Evolutionary conservation across 2,113 vertebrate genomes (phyloP).

Genomic region (Cheilinus undulatus): DNA sequence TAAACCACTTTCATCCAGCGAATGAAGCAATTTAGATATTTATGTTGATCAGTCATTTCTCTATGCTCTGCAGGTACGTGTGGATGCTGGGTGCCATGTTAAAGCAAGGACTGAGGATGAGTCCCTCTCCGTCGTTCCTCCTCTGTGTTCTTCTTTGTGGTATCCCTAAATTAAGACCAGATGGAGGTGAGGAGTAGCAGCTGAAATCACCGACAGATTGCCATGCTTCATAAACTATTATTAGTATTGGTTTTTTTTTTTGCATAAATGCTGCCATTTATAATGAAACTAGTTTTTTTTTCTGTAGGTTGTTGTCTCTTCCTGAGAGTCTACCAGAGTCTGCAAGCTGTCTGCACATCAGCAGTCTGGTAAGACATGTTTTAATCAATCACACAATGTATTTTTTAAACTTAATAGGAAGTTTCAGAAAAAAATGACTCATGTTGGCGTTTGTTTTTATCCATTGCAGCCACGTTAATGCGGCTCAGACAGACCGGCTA

Average conservation of each 20-base stretch:
- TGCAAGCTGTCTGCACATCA: constrained; percentile 91
- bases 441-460: constrained; percentile 36
- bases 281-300: constrained; percentile 25
- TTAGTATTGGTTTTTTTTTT: too few relatives aligned
- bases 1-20: neutral
- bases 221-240: too few relatives aligned
- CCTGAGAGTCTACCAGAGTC: constrained; percentile 92
- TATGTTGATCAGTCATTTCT: neutral
- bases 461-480: constrained; percentile 81
- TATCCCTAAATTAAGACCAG: constrained; percentile 84
- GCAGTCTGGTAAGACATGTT: constrained; percentile 90
- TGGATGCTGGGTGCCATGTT: constrained; percentile 89
- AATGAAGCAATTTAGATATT: neutral
- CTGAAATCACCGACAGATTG: too few relatives aligned
- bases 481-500: constrained; percentile 85
- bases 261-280: too few relatives aligned
- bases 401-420: neutral
- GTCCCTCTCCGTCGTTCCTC: constrained; percentile 86
- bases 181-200: constrained; percentile 81
- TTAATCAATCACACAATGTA: neutral
- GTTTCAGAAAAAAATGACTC: neutral
- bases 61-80: constrained; percentile 84
- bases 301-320: constrained; percentile 88
- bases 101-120: constrained; percentile 88
- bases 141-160: constrained; percentile 89